Base-by-base conservation (phyloP, 2,888 invertebrate genomes). In the Mesopsocus fuscifrons region DNA sequence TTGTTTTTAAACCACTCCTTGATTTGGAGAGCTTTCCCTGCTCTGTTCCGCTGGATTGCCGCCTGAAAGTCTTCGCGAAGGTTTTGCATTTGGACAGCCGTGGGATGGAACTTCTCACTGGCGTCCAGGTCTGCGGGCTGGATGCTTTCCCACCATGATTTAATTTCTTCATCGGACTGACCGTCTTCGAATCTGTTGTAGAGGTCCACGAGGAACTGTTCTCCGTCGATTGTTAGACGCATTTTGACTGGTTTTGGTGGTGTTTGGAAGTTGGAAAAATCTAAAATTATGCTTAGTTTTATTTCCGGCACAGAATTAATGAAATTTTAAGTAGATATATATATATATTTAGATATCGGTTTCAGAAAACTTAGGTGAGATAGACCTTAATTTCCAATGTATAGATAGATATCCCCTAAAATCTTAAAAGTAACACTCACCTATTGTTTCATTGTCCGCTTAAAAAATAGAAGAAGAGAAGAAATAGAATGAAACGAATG, bases 1-100 rank as follows among this genome's bases (percentile, higher is more conserved):
- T 38, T 17, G 5, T 5, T 5, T 20, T 20, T 38, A 20, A 38
- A 38, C 38, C 38, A 38, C 11, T 38, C 38, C 11, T 38, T 17
- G 21, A 38, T 38, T 5, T 38, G 15, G n/a, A 20, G n/a, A 6
- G 38, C 20, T 5, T 3, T 20, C 20, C 11, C 20, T 20, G n/a
- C 18, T n/a, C 20, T n/a, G n/a, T 38, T 38, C 5, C 20, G n/a
- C 20, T 20, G 17, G 6, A 38, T 21, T 6, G 17, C 38, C 6
- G 21, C 20, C 6, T 6, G 8, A 38, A 38, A 38, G 18, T 38
- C 38, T 11, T 38, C 38, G 9, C 38, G 17, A 5, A 38, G 8
- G 5, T 15, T 20, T 18, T n/a, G n/a, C 20, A 38, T n/a, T 18
- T 38, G 38, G 8, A n/a, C 21, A 20, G 15, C 38, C 18, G 15